These are phyloP conservation scores for Calliphora vicina DNA, from an alignment of 1,140 invertebrate genomes.

Conservation along the genomic window DNA sequence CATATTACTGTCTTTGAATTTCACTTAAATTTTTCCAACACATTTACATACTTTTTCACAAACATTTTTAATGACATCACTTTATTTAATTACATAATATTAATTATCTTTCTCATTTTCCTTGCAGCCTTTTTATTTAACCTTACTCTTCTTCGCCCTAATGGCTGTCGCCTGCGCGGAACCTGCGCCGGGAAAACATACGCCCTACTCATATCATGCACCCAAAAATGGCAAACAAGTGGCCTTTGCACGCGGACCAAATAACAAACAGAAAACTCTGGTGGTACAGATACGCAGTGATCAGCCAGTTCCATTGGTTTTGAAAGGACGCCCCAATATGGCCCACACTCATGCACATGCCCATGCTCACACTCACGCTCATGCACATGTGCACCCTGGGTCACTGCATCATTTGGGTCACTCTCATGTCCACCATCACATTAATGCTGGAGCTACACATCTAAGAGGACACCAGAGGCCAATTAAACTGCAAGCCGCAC, in stretches of 20 bases:
- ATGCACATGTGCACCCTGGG: neutral
- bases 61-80: too few species aligned
- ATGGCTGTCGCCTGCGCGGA: constrained; percentile 47
- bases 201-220: constrained; percentile 51
- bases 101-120: neutral
- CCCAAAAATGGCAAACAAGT: constrained; percentile 52
- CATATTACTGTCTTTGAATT: too few species aligned
- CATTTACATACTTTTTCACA: too few species aligned
- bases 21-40: too few species aligned
- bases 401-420: constrained; percentile 28
- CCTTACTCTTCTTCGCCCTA: constrained; percentile 40
- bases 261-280: constrained; percentile 51
- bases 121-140: constrained; percentile 44
- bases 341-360: constrained; percentile 9
- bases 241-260: constrained; percentile 23
- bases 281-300: constrained; percentile 61
- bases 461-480: constrained; percentile 42
- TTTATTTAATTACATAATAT: neutral
- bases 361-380: neutral
- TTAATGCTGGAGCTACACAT: constrained; percentile 31
- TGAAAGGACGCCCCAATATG: constrained; percentile 51
- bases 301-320: constrained; percentile 54
- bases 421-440: constrained; percentile 44
- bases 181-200: constrained; percentile 44
- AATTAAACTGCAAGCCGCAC: constrained; percentile 46